phyloP scores from a whole-genome alignment of 1,140 invertebrate species.

The Atta cephalotes region DNA sequence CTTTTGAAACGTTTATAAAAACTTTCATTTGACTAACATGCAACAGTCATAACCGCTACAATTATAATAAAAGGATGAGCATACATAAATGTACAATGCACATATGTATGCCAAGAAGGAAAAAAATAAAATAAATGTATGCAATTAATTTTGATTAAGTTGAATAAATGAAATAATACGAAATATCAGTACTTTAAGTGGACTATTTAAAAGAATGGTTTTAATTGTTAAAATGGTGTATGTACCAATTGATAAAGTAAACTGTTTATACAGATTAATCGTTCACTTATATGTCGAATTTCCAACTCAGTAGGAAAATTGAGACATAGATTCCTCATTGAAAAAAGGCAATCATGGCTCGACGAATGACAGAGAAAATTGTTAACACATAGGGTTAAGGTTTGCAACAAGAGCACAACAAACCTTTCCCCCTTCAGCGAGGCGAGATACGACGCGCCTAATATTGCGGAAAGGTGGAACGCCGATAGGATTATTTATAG shows the following conservation, averaged over 20 bases:
- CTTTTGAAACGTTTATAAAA: neutral
- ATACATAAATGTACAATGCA: neutral
- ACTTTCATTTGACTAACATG: neutral
- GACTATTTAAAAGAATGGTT: neutral
- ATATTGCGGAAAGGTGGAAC: slow-evolving; percentile 50
- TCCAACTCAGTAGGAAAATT: neutral
- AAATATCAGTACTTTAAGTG: neutral
- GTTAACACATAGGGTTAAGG: slow-evolving; percentile 44
- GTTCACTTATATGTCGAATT: neutral
- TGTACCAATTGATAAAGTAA: neutral
- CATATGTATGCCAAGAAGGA: neutral
- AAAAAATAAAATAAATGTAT: neutral
- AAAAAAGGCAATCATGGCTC: neutral
- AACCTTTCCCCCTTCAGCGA: slow-evolving; percentile 39
- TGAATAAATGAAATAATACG: neutral
- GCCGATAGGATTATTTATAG: slow-evolving; percentile 68
- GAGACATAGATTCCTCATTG: neutral
- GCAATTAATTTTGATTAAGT: neutral
- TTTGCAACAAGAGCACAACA: slow-evolving; percentile 51
- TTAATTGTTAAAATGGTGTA: neutral
- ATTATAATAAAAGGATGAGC: neutral
- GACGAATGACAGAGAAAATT: slow-evolving; percentile 36
- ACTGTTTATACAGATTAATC: neutral
- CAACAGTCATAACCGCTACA: neutral
- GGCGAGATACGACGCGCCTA: slow-evolving; percentile 40